Percentiles rank a stretch among this genome's conserved stretches.
Evolutionary conservation across 2,888 invertebrate genomes (phyloP).

Genomic region (Agrilus cyanescens): DNA sequence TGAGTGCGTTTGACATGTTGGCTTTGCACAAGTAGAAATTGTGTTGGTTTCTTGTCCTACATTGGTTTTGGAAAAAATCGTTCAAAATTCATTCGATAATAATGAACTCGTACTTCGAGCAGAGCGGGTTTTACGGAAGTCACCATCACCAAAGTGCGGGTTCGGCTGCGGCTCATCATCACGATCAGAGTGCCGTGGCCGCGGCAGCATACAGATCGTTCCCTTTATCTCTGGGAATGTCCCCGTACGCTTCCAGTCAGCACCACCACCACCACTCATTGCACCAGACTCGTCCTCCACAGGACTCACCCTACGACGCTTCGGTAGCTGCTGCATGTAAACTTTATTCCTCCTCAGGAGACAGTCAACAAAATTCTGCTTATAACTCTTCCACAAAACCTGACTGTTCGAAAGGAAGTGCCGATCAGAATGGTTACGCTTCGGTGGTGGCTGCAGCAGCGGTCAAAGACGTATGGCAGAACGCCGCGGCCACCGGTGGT

Average conservation of each 20-base stretch:
- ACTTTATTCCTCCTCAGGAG: slow-evolving; percentile 54
- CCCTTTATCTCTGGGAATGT: slow-evolving; percentile 74
- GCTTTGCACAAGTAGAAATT: too few species aligned
- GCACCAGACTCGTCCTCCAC: slow-evolving; percentile 68
- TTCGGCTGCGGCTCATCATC: slow-evolving; percentile 46
- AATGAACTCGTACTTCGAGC: slow-evolving; percentile 96
- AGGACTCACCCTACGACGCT: slow-evolving; percentile 85
- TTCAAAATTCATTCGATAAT: slow-evolving; percentile 31
- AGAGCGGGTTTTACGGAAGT: slow-evolving; percentile 88
- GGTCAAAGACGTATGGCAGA: slow-evolving; percentile 54
- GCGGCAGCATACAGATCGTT: slow-evolving; percentile 71
- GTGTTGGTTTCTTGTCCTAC: too few species aligned
- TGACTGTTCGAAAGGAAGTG: slow-evolving; percentile 60
- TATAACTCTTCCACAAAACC: slow-evolving; percentile 50
- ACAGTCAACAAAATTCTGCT: slow-evolving; percentile 46
- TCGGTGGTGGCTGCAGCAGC: slow-evolving; percentile 57
- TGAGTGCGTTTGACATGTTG: too few species aligned
- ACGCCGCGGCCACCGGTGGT: slow-evolving; percentile 52
- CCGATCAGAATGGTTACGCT: slow-evolving; percentile 52
- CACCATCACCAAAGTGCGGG: slow-evolving; percentile 74
- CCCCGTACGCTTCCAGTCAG: slow-evolving; percentile 63
- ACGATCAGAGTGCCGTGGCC: slow-evolving; percentile 60
- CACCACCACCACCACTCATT: slow-evolving; percentile 64
- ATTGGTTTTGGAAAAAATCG: slow-evolving; percentile 15
- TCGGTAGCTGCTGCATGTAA: slow-evolving; percentile 79